These are phyloP conservation scores for Malthinus flaveolus DNA, from an alignment of 2,888 invertebrate species.

Conservation along the genomic window DNA sequence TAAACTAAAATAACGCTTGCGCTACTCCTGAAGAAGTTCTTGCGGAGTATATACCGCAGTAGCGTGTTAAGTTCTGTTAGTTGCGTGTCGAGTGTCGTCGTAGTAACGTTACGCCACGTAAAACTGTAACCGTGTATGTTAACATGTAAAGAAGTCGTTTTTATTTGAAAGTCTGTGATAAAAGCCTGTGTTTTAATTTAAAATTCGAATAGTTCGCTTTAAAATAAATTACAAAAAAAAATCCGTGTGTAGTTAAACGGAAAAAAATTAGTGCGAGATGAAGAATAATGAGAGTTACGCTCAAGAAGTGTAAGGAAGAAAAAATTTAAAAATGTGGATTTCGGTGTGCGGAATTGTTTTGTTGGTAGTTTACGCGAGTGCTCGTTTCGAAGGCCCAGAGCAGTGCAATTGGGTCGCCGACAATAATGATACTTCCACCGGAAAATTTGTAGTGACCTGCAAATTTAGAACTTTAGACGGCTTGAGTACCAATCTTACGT, in stretches of 20 bases:
- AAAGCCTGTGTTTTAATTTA: neutral
- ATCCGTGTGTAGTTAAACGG: neutral
- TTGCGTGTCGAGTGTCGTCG: conserved; percentile 42
- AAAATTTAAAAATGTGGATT: conserved; percentile 57
- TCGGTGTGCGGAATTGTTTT: conserved; percentile 54
- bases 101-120: conserved; percentile 20
- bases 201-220: neutral
- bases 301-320: conserved; percentile 1
- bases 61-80: conserved; percentile 43
- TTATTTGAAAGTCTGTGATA: conserved; percentile 5
- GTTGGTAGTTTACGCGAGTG: conserved; percentile 50
- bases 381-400: conserved; percentile 51
- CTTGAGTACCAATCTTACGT: conserved; percentile 67
- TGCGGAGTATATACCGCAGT: conserved; percentile 47
- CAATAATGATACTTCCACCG: conserved; percentile 56
- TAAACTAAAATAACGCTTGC: conserved; percentile 39
- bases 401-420: conserved; percentile 57
- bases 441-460: conserved; percentile 63
- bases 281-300: conserved; percentile 11
- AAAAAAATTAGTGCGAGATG: conserved; percentile 12
- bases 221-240: neutral
- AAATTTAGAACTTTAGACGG: conserved; percentile 72
- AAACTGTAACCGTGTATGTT: neutral
- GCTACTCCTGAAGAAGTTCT: conserved; percentile 30
- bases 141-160: conserved; percentile 3